Percentiles rank a stretch among this genome's conserved stretches.
These are phyloP conservation scores for Antechinus stuartii DNA, from an alignment of 2,113 vertebrate genomes.

Conservation along the genomic window DNA sequence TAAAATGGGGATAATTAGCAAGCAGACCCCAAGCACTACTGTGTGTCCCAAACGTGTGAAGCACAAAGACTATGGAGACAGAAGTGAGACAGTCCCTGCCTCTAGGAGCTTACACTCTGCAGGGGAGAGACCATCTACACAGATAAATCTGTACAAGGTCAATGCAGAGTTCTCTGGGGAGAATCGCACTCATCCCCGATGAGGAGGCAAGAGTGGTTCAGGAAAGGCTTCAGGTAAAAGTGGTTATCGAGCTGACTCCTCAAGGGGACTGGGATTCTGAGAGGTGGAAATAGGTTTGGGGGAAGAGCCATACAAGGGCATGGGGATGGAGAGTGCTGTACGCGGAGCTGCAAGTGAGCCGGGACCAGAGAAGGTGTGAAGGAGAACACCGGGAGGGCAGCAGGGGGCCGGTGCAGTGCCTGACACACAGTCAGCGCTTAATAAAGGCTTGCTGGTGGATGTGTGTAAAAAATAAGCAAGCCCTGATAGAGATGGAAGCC, in stretches of 20 bases:
- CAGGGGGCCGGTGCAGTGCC: no score
- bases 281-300: neutral
- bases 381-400: no score
- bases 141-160: neutral
- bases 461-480: neutral
- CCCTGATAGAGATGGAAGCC: neutral
- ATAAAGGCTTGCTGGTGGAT: neutral
- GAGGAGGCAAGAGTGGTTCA: neutral
- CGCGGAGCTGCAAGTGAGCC: no score
- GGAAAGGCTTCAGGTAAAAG: neutral
- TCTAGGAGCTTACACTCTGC: neutral
- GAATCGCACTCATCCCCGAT: neutral
- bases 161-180: neutral
- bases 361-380: no score
- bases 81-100: neutral
- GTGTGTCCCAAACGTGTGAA: neutral
- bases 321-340: no score
- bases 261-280: neutral
- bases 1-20: neutral
- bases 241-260: neutral
- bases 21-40: neutral
- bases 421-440: no score
- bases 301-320: neutral
- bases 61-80: neutral
- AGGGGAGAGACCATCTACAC: no score